Evolutionary conservation across 1,140 invertebrate species (phyloP).

Genomic region (Hypothenemus hampei): DNA sequence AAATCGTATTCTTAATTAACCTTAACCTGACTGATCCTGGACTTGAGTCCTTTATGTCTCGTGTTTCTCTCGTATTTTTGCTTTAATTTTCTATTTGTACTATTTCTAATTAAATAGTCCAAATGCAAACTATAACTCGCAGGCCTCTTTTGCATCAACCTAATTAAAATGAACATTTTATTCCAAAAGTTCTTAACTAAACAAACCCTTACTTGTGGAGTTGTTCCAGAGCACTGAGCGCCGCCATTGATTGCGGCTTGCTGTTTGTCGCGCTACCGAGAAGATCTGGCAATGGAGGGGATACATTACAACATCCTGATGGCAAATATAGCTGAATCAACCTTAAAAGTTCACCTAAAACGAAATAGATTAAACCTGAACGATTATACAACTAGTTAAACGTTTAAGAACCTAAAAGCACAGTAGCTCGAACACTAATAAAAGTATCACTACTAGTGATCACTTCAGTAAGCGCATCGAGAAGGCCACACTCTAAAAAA

Average conservation of each 20-base stretch:
- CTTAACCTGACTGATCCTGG: conserved; percentile 39
- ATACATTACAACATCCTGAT: conserved; percentile 74
- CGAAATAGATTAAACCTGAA: not conserved
- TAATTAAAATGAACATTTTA: conserved; percentile 21
- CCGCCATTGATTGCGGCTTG: conserved; percentile 71
- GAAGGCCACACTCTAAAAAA: conserved; percentile 78
- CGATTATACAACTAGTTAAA: not conserved
- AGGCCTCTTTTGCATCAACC: conserved; percentile 70
- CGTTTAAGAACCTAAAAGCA: conserved; percentile 73
- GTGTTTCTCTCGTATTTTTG: conserved; percentile 23
- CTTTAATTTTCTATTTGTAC: conserved; percentile 30
- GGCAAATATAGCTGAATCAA: conserved; percentile 79
- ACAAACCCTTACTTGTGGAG: conserved; percentile 56
- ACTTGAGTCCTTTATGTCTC: conserved; percentile 31
- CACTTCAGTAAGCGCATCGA: conserved; percentile 86
- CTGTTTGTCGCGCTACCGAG: conserved; percentile 72
- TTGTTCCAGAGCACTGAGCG: conserved; percentile 70
- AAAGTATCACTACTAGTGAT: conserved; percentile 83
- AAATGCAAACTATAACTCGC: conserved; percentile 77
- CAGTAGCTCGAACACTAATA: conserved; percentile 84
- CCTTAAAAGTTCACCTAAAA: conserved; percentile 72
- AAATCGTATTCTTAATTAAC: conserved; percentile 24
- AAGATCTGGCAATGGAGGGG: conserved; percentile 75
- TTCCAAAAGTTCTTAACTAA: conserved; percentile 6
- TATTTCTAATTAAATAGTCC: conserved; percentile 60